A percentile compares a stretch with the other conserved stretches of the same genome.
phyloP scores from a whole-genome alignment of 2,888 invertebrate species.

The Sesia bembeciformis region DNA sequence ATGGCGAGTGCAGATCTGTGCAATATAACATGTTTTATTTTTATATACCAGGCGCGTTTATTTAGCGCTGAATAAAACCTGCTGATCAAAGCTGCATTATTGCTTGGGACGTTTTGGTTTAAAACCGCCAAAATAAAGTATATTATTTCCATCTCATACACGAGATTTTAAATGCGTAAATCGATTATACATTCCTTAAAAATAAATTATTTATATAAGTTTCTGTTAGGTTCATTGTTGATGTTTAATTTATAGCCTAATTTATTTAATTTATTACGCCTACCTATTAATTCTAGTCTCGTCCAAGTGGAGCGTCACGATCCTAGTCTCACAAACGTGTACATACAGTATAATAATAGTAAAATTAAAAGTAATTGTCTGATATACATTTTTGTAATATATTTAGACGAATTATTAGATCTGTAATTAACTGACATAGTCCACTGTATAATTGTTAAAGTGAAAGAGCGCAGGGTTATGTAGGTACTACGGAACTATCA shows the following conservation, averaged over 20 bases:
- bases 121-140: too few relatives aligned
- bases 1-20: too few relatives aligned
- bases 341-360: background rate
- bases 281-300: slow-evolving; percentile 37
- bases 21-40: too few relatives aligned
- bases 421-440: slow-evolving; percentile 1
- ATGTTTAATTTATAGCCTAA: slow-evolving; percentile 13
- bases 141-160: too few relatives aligned
- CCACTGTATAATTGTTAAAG: slow-evolving; percentile 1
- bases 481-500: background rate
- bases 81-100: too few relatives aligned
- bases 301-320: slow-evolving; percentile 23
- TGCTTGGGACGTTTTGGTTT: too few relatives aligned
- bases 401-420: slow-evolving; percentile 7
- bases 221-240: background rate
- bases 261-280: slow-evolving; percentile 26
- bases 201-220: slow-evolving; percentile 13
- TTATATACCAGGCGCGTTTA: too few relatives aligned
- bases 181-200: slow-evolving; percentile 33
- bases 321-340: slow-evolving; percentile 25
- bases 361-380: background rate
- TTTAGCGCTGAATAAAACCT: too few relatives aligned
- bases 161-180: too few relatives aligned
- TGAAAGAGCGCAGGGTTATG: slow-evolving; percentile 1
- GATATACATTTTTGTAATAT: slow-evolving; percentile 6